A percentile compares a stretch with the other conserved stretches of the same genome.
These are phyloP conservation scores for Osmoderma eremita DNA, from an alignment of 2,888 invertebrate species.

Conservation along the genomic window DNA sequence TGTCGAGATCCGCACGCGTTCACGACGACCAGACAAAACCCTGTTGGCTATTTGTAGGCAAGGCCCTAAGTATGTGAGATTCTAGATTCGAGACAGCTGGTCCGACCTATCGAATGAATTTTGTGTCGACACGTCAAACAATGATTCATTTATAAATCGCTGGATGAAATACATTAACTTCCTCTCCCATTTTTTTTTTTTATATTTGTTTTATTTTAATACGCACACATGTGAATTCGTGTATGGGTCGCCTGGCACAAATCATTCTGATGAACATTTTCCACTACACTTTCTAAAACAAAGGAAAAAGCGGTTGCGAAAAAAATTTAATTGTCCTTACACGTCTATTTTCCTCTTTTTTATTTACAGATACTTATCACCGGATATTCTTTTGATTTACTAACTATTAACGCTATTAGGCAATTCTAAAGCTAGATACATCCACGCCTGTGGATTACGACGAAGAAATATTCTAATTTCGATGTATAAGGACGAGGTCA, in stretches of 20 bases:
- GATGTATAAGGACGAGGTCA: too few relatives aligned
- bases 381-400: conserved; percentile 5
- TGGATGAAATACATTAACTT: too few relatives aligned
- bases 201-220: not conserved
- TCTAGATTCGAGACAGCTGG: conserved; percentile 30
- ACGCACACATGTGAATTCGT: not conserved
- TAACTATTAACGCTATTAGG: too few relatives aligned
- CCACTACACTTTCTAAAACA: conserved; percentile 31
- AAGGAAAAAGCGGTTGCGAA: too few relatives aligned
- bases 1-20: too few relatives aligned
- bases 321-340: too few relatives aligned
- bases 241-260: too few relatives aligned
- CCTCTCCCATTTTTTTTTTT: too few relatives aligned
- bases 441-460: too few relatives aligned
- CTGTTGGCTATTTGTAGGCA: conserved; percentile 21
- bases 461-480: too few relatives aligned
- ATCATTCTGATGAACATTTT: conserved; percentile 25
- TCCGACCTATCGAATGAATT: conserved; percentile 21
- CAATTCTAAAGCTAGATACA: too few relatives aligned
- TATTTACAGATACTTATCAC: conserved; percentile 21
- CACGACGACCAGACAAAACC: conserved; percentile 1
- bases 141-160: not conserved
- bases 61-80: conserved; percentile 26
- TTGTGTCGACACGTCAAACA: conserved; percentile 27
- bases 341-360: conserved; percentile 5